phyloP scores from a whole-genome alignment of 2,888 invertebrate species.

The Tigriopus californicus region DNA sequence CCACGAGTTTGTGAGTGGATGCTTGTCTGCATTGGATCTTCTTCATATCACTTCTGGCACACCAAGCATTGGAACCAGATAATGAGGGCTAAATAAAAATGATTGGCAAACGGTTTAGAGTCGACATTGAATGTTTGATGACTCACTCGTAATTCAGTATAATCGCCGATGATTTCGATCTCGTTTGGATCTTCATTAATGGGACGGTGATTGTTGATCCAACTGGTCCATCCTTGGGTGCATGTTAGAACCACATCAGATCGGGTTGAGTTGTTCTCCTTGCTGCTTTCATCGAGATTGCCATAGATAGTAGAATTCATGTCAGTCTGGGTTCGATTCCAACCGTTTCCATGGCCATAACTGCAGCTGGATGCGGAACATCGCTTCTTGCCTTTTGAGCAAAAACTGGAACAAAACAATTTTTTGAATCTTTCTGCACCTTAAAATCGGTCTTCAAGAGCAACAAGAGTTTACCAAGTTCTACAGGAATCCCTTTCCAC shows the following conservation, averaged over 20 bases:
- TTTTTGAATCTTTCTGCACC: too few relatives aligned
- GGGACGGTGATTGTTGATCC: conserved; percentile 45
- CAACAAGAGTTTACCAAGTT: too few relatives aligned
- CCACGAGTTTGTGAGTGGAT: conserved; percentile 34
- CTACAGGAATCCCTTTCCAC: conserved; percentile 16
- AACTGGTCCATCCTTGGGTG: conserved; percentile 52
- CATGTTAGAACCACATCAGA: conserved; percentile 34
- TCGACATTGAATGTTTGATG: too few relatives aligned
- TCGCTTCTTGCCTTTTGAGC: not conserved
- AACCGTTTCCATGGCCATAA: conserved; percentile 34
- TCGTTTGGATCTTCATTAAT: conserved; percentile 18
- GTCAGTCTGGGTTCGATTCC: conserved; percentile 18
- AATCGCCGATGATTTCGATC: not conserved
- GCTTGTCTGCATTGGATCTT: conserved; percentile 56
- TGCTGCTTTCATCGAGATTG: conserved; percentile 31
- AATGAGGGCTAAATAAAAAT: too few relatives aligned
- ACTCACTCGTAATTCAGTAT: too few relatives aligned
- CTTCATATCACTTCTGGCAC: conserved; percentile 40
- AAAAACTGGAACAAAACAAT: not conserved
- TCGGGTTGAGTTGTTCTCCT: conserved; percentile 47
- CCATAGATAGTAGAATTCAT: conserved; percentile 16
- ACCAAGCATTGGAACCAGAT: conserved; percentile 24
- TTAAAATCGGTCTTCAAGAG: too few relatives aligned
- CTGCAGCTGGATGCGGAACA: not conserved
- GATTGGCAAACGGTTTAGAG: too few relatives aligned